Conservation (phyloP, 2,888 invertebrate species). For the Cephus runcator region DNA sequence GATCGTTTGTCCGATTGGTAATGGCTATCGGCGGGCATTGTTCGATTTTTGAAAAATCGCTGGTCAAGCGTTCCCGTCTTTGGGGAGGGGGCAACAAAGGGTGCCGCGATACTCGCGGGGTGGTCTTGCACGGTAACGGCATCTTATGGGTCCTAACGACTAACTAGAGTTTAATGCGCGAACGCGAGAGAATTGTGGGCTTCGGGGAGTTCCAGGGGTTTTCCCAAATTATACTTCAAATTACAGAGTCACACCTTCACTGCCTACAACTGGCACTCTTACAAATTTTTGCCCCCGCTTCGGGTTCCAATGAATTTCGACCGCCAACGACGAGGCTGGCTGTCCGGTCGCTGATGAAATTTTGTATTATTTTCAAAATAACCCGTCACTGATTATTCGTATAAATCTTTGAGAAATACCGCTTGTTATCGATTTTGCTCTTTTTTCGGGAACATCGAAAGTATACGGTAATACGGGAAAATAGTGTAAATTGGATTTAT, state of each 20-base stretch:
- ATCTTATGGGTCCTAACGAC: constrained; percentile 11
- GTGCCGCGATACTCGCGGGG: constrained; percentile 22
- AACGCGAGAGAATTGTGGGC: constrained; percentile 41
- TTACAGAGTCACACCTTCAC: constrained; percentile 5
- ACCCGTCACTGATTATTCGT: neutral
- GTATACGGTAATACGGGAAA: neutral
- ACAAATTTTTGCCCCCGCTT: neutral
- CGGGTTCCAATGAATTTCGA: neutral
- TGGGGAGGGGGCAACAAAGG: constrained; percentile 26
- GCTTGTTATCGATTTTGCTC: neutral
- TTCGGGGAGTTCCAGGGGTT: constrained; percentile 12
- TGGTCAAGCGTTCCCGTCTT: constrained; percentile 25
- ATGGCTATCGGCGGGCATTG: constrained; percentile 52
- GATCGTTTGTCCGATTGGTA: constrained; percentile 59
- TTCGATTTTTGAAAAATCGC: constrained; percentile 45
- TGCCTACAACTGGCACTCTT: neutral
- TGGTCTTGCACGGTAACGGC: neutral
- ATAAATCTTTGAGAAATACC: neutral
- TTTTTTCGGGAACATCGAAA: neutral
- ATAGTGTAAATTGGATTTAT: neutral
- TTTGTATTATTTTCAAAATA: neutral
- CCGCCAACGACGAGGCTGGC: neutral
- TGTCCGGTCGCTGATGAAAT: neutral
- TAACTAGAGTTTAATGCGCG: constrained; percentile 53
- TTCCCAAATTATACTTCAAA: constrained; percentile 4